Percentiles rank a stretch among this genome's conserved stretches.
phyloP scores from a whole-genome alignment of 2,113 vertebrate species.

The Crotalus viridis region DNA sequence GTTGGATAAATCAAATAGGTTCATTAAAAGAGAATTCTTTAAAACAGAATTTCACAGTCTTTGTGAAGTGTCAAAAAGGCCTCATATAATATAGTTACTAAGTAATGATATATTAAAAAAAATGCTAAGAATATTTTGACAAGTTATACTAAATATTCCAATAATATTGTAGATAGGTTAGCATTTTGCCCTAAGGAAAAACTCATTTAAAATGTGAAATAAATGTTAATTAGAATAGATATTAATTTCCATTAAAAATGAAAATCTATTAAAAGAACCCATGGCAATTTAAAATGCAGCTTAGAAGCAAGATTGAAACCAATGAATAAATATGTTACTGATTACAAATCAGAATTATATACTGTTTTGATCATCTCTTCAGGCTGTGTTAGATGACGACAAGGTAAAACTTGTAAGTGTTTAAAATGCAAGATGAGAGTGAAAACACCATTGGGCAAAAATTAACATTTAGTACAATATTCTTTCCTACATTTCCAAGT shows the following conservation, averaged over 20 bases:
- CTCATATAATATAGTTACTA: neutral
- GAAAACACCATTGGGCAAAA: constrained; percentile 2
- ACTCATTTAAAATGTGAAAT: neutral
- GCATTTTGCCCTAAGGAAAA: neutral
- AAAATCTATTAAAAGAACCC: neutral
- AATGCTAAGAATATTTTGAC: neutral
- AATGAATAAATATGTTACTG: neutral
- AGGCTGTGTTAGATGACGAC: neutral
- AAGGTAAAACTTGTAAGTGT: neutral
- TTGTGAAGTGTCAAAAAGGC: neutral
- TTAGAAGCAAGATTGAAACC: neutral
- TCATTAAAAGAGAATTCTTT: neutral
- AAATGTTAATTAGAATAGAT: neutral
- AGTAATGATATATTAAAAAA: neutral
- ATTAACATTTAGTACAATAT: constrained; percentile 12
- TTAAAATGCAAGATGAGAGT: neutral
- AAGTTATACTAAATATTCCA: neutral
- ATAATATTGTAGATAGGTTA: neutral
- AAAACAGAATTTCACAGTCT: neutral
- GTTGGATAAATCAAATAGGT: neutral
- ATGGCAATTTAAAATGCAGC: neutral
- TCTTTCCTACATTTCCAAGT: neutral
- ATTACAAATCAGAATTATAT: constrained; percentile 3
- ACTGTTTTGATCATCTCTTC: neutral
- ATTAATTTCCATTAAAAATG: neutral